phyloP scores from a whole-genome alignment of 2,113 vertebrate species.

The Steatornis caripensis region DNA sequence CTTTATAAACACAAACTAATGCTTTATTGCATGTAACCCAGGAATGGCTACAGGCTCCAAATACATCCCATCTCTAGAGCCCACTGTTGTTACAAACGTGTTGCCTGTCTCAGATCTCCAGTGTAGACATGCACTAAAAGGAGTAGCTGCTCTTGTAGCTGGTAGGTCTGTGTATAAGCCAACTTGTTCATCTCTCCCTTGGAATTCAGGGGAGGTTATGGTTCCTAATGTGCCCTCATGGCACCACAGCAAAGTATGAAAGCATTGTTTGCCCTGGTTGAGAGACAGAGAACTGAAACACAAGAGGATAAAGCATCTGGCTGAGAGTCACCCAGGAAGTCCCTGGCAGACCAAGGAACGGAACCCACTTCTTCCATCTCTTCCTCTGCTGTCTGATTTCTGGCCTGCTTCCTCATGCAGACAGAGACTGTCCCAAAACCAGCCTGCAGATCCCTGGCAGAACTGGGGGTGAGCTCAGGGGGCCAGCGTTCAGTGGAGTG shows the following conservation, averaged over 20 bases:
- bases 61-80: background rate
- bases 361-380: background rate
- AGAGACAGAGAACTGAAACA: background rate
- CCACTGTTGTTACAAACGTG: fast-evolving
- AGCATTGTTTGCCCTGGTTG: background rate
- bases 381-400: background rate
- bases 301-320: background rate
- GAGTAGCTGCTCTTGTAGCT: background rate
- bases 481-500: background rate
- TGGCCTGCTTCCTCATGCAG: background rate
- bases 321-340: background rate
- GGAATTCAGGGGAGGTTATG: background rate
- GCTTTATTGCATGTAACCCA: background rate
- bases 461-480: background rate
- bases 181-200: background rate
- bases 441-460: background rate
- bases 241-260: background rate
- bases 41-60: background rate
- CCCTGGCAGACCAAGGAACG: background rate
- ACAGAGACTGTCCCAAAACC: background rate
- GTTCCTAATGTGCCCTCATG: background rate
- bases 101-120: background rate
- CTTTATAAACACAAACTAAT: background rate
- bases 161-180: background rate
- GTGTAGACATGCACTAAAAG: background rate